Percentiles rank a stretch among this genome's conserved stretches.
phyloP scores from a whole-genome alignment of 2,797 vertebrate species.

The Tinamus major region DNA sequence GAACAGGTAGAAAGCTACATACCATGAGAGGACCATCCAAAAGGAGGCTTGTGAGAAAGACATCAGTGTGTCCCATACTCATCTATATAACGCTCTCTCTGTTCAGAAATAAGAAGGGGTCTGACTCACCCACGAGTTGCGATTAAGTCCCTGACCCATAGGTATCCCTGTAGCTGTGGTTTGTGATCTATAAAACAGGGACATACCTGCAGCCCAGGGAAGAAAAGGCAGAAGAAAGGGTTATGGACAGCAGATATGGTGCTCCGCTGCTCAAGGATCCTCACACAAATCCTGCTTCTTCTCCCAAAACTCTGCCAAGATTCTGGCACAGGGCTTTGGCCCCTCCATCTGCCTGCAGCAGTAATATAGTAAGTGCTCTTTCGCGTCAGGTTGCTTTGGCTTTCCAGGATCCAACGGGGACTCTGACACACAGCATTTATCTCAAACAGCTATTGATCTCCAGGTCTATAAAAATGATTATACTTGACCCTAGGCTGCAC shows the following conservation, averaged over 20 bases:
- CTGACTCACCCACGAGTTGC: background rate
- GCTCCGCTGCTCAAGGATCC: background rate
- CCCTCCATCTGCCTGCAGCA: background rate
- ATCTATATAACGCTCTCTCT: background rate
- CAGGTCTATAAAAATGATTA: slow-evolving; percentile 78
- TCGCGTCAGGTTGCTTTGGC: background rate
- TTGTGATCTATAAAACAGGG: background rate
- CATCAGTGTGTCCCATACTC: accelerated
- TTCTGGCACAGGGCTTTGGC: background rate
- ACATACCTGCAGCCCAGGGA: accelerated
- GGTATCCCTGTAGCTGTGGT: background rate
- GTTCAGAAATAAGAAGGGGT: too few relatives aligned
- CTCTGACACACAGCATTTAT: slow-evolving; percentile 56
- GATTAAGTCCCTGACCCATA: background rate
- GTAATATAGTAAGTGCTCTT: slow-evolving; percentile 64
- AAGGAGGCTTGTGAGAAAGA: background rate
- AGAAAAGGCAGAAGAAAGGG: background rate
- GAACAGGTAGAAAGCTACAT: background rate
- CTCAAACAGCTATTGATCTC: slow-evolving; percentile 73
- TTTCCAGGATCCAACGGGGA: slow-evolving; percentile 33
- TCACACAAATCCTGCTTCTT: accelerated
- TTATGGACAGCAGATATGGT: background rate
- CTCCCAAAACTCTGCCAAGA: background rate
- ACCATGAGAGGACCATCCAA: background rate
- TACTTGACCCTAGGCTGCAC: slow-evolving; percentile 68